Conservation (phyloP, 2,797 vertebrate genomes). For the Spea hammondii region DNA sequence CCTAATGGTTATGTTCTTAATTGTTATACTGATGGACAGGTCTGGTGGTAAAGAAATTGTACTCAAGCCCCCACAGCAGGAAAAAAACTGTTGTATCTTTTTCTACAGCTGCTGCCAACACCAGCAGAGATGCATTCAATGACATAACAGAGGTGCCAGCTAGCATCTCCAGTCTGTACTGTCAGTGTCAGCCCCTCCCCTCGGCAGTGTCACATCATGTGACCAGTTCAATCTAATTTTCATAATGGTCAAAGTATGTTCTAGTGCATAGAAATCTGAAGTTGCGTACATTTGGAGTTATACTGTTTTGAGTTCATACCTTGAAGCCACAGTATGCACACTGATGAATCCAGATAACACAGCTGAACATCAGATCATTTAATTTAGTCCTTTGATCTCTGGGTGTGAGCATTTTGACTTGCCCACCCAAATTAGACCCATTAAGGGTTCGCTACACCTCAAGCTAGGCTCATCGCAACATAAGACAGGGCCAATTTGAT, state of each 20-base stretch:
- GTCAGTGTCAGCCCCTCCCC: conserved; percentile 1
- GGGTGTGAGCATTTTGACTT: no score
- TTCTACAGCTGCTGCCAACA: conserved; percentile 4
- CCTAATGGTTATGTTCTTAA: no score
- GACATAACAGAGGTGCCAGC: conserved; percentile 18
- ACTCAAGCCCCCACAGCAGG: not conserved
- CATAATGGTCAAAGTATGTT: not conserved
- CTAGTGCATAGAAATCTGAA: not conserved
- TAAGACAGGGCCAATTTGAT: no score
- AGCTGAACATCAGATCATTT: no score
- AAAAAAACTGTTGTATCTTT: not conserved
- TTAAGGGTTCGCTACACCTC: no score
- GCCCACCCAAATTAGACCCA: no score
- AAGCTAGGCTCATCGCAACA: no score
- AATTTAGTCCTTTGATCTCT: no score
- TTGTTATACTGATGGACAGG: no score
- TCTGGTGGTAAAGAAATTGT: no score
- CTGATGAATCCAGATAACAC: no score
- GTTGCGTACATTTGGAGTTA: not conserved
- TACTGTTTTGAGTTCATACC: not conserved
- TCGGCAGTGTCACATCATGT: conserved; percentile 1
- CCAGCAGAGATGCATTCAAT: conserved; percentile 2
- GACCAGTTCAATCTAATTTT: not conserved
- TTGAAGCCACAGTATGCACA: no score
- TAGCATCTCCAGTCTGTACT: conserved; percentile 13